phyloP scores from a whole-genome alignment of 2,113 vertebrate genomes.

The Macrotus californicus region DNA sequence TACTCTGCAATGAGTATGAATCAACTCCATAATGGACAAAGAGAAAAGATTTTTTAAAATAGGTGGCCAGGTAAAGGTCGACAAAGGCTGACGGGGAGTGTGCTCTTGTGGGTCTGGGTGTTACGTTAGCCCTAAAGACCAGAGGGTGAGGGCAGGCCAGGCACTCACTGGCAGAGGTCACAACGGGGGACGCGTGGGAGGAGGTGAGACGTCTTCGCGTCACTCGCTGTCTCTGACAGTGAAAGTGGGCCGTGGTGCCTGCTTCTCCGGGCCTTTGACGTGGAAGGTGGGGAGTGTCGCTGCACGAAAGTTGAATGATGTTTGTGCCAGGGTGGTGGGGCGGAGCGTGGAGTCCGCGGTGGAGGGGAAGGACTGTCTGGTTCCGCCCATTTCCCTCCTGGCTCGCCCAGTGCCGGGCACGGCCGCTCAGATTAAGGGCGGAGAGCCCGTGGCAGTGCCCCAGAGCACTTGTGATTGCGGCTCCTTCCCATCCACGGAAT shows the following conservation, averaged over 20 bases:
- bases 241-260: neutral
- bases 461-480: neutral
- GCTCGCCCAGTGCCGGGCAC: neutral
- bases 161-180: neutral
- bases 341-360: no score
- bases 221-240: neutral
- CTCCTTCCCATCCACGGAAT: neutral
- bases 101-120: neutral
- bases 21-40: neutral
- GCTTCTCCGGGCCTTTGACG: neutral
- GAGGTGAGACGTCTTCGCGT: neutral
- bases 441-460: neutral
- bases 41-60: neutral
- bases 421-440: neutral
- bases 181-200: rapidly evolving
- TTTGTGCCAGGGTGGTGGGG: neutral
- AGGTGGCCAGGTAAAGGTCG: neutral
- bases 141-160: rapidly evolving
- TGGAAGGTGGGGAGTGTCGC: neutral
- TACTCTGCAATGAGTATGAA: neutral
- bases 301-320: rapidly evolving
- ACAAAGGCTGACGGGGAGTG: no score
- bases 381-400: neutral
- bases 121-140: no score
- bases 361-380: neutral